A percentile compares a stretch with the other conserved stretches of the same genome.
These are phyloP conservation scores for Enteromius radiatus DNA, from an alignment of 2,797 vertebrate species.

Conservation along the genomic window DNA sequence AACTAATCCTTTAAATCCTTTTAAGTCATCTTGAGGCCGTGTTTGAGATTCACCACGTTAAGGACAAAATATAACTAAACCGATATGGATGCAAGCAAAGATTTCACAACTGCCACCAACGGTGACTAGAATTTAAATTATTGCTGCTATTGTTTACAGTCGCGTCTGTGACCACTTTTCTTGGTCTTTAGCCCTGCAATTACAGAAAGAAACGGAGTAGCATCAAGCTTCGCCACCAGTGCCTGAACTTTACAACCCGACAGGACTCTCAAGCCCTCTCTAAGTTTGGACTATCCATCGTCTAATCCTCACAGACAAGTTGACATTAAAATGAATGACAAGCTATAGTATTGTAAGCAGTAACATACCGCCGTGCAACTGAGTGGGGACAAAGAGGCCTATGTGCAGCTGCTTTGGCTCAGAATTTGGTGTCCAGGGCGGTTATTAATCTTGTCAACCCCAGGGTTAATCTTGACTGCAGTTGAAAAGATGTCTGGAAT, in stretches of 20 bases:
- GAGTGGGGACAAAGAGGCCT: constrained; percentile 41
- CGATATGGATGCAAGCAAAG: neutral
- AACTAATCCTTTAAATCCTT: neutral
- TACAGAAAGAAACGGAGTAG: neutral
- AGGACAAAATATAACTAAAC: neutral
- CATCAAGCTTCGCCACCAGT: neutral
- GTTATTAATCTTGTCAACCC: constrained; percentile 71
- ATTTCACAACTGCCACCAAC: neutral
- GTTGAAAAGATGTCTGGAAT: constrained; percentile 68
- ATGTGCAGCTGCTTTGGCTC: constrained; percentile 52
- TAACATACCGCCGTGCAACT: constrained; percentile 23
- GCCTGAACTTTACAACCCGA: constrained; percentile 11
- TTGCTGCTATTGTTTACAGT: neutral
- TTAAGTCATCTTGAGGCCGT: neutral
- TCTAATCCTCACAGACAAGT: constrained; percentile 44
- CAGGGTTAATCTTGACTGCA: constrained; percentile 71
- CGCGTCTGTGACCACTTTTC: neutral
- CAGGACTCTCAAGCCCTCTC: constrained; percentile 33
- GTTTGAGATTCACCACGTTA: neutral
- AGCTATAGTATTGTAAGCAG: constrained; percentile 43
- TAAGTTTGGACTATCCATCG: constrained; percentile 17
- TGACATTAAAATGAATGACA: constrained; percentile 48
- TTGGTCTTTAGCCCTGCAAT: too few species aligned
- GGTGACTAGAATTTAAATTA: neutral
- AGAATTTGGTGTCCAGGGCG: constrained; percentile 48